A percentile compares a stretch with the other conserved stretches of the same genome.
Evolutionary conservation across 2,888 invertebrate species (phyloP).

Genomic region (Torymus texanus): DNA sequence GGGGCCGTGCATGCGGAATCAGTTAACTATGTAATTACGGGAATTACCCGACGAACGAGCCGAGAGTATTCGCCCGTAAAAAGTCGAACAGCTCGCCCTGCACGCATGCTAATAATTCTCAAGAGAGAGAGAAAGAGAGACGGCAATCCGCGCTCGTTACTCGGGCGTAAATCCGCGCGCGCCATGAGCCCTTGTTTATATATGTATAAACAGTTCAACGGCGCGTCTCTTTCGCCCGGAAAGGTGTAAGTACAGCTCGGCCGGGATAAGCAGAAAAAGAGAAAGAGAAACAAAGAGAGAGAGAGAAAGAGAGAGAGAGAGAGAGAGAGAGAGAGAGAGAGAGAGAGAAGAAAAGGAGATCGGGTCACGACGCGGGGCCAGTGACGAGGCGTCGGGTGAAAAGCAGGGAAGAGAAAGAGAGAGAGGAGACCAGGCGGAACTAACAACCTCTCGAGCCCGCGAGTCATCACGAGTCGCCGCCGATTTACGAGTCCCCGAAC

Average conservation of each 20-base stretch:
- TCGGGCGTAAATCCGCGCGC: conserved; percentile 26
- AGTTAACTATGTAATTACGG: conserved; percentile 47
- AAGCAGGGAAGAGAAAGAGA: not conserved
- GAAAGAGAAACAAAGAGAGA: too few species aligned
- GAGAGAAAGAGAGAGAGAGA: not conserved
- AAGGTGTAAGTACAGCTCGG: too few species aligned
- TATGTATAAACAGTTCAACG: conserved; percentile 28
- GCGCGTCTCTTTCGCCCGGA: not conserved
- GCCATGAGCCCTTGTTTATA: conserved; percentile 10
- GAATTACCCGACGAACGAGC: conserved; percentile 27
- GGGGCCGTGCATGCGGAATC: conserved; percentile 26
- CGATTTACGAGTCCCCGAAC: conserved; percentile 46
- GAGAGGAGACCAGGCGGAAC: conserved; percentile 39
- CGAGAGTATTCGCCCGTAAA: conserved; percentile 43
- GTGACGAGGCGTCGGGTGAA: conserved; percentile 44
- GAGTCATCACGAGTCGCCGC: conserved; percentile 46
- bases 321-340: too few species aligned
- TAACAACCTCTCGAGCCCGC: conserved; percentile 31
- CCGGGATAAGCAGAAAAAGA: too few species aligned
- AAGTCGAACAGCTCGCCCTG: conserved; percentile 33
- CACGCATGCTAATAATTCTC: conserved; percentile 37
- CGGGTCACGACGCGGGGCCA: conserved; percentile 38
- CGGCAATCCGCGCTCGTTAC: conserved; percentile 25
- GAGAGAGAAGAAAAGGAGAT: not conserved
- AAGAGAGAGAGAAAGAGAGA: too few species aligned